A percentile compares a stretch with the other conserved stretches of the same genome.
These are phyloP conservation scores for Monochamus alternatus DNA, from an alignment of 2,888 invertebrate genomes.

Conservation along the genomic window DNA sequence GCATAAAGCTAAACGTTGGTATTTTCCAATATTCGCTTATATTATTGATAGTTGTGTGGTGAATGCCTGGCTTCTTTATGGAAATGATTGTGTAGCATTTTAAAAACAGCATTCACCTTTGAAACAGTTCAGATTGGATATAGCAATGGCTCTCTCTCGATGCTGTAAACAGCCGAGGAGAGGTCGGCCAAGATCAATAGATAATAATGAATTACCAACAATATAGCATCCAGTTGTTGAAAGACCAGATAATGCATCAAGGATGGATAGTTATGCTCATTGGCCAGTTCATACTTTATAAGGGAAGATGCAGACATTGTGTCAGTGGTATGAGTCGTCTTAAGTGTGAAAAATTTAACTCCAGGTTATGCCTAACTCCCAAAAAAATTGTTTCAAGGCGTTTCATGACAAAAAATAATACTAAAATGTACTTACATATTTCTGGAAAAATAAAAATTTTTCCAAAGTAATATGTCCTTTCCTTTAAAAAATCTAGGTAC, in stretches of 20 bases:
- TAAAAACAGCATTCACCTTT: too few relatives aligned
- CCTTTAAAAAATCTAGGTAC: too few relatives aligned
- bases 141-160: constrained; percentile 8
- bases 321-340: not conserved
- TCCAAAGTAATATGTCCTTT: too few relatives aligned
- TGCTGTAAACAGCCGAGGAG: too few relatives aligned
- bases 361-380: not conserved
- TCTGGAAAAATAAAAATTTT: too few relatives aligned
- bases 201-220: constrained; percentile 1
- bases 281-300: constrained; percentile 38
- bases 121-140: too few relatives aligned
- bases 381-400: not conserved
- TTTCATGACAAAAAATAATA: not conserved
- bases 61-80: not conserved
- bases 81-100: too few relatives aligned
- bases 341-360: not conserved
- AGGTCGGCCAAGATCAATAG: not conserved
- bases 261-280: constrained; percentile 30
- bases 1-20: too few relatives aligned
- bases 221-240: constrained; percentile 34
- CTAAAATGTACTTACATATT: too few relatives aligned
- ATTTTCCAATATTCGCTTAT: too few relatives aligned
- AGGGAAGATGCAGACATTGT: constrained; percentile 22
- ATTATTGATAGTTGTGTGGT: too few relatives aligned
- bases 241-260: constrained; percentile 33